Conservation (phyloP, 1,140 invertebrate species). For the Drosophila mojavensis region DNA sequence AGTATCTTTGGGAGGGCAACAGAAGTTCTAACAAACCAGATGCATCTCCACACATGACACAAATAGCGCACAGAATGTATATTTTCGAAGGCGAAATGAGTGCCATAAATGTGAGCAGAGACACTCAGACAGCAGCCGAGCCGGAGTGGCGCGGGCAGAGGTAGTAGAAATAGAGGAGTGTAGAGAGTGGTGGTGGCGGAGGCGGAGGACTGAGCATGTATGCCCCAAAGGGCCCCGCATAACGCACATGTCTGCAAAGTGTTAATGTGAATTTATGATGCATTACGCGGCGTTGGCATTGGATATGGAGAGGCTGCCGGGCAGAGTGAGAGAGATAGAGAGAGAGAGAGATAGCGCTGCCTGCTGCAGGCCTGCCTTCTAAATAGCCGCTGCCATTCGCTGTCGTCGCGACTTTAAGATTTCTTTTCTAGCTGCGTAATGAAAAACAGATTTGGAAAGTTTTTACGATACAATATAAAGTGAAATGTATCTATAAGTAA, state of each 20-base stretch:
- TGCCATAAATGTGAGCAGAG: constrained; percentile 66
- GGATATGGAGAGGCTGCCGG: constrained; percentile 27
- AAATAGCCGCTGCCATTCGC: constrained; percentile 9
- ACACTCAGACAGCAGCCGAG: constrained; percentile 43
- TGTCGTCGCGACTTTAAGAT: constrained; percentile 38
- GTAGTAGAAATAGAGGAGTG: background rate
- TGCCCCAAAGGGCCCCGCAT: constrained; percentile 51
- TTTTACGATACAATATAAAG: constrained; percentile 57
- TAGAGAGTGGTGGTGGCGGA: background rate
- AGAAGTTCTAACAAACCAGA: constrained; percentile 60
- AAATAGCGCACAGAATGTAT: constrained; percentile 78
- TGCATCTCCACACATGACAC: constrained; percentile 66
- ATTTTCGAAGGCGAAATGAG: constrained; percentile 77
- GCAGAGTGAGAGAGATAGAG: background rate
- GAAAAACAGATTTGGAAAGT: constrained; percentile 76
- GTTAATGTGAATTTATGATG: constrained; percentile 83
- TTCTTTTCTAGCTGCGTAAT: constrained; percentile 56
- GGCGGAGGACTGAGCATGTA: constrained; percentile 9
- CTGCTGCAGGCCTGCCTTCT: background rate
- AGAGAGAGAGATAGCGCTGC: no score
- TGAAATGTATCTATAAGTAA: constrained; percentile 42
- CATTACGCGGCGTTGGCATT: constrained; percentile 63
- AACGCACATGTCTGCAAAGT: constrained; percentile 79
- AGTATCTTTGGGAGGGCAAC: constrained; percentile 16
- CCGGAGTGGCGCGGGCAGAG: background rate